phyloP scores from a whole-genome alignment of 2,797 vertebrate genomes.

The Enteromius radiatus region DNA sequence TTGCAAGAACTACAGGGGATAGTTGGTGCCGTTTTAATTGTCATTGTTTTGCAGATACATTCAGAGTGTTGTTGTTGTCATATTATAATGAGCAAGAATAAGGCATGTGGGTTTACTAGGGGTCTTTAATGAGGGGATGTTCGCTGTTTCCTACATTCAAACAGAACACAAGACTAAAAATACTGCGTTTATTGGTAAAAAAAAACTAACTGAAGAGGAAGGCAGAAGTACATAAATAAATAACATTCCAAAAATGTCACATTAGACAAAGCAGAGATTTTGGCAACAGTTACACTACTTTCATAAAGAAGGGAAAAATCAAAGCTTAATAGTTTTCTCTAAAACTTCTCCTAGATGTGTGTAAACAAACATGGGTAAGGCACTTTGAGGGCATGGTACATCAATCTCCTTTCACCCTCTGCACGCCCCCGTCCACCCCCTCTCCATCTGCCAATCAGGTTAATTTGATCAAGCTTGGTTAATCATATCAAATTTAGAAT shows the following conservation, averaged over 20 bases:
- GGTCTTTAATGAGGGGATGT: slow-evolving; percentile 21
- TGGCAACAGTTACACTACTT: not conserved
- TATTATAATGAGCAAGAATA: slow-evolving; percentile 22
- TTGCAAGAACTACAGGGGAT: not conserved
- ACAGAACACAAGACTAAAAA: slow-evolving; percentile 16
- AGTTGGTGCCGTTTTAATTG: slow-evolving; percentile 11
- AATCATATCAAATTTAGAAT: slow-evolving; percentile 72
- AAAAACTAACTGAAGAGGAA: not conserved
- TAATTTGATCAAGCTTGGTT: slow-evolving; percentile 70
- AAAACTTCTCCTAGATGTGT: not conserved
- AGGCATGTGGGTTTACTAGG: not conserved
- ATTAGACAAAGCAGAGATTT: not conserved
- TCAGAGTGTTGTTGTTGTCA: slow-evolving; percentile 10
- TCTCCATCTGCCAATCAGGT: slow-evolving; percentile 77
- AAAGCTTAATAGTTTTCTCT: not conserved
- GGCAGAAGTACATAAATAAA: not conserved
- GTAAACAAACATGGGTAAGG: not conserved
- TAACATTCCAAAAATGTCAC: not conserved
- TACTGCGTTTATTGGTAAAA: not conserved
- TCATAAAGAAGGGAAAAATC: not conserved
- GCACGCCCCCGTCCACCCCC: slow-evolving; percentile 18
- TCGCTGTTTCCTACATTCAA: slow-evolving; percentile 4
- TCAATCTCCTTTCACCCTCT: slow-evolving; percentile 28
- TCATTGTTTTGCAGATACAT: slow-evolving; percentile 13
- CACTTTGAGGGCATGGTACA: slow-evolving; percentile 3